phyloP scores from a whole-genome alignment of 2,113 vertebrate genomes.

The Cricetomys ansorgei region DNA sequence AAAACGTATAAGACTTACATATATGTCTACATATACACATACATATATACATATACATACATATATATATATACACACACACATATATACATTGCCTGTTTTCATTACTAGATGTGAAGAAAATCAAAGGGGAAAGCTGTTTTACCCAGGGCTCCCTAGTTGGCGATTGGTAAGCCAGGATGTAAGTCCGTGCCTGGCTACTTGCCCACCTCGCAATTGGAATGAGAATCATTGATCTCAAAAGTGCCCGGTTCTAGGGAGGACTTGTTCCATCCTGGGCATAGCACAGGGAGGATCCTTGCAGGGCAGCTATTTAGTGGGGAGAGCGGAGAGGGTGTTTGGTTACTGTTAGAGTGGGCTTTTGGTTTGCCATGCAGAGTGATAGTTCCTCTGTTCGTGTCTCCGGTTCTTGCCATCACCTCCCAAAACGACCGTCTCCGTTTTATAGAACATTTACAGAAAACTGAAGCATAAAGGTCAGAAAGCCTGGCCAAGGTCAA shows the following conservation, averaged over 20 bases:
- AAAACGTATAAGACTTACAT: no score
- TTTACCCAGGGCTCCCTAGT: background rate
- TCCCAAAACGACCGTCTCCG: background rate
- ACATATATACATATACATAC: no score
- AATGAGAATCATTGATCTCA: background rate
- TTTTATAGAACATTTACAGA: background rate
- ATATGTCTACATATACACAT: no score
- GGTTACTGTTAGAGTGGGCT: background rate
- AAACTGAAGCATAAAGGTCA: background rate
- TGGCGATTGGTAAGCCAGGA: background rate
- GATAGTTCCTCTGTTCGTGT: background rate
- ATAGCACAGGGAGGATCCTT: background rate
- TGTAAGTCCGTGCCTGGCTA: background rate
- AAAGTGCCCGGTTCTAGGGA: background rate
- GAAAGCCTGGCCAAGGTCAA: background rate
- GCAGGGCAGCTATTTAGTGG: background rate
- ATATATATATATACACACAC: no score
- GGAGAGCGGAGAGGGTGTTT: background rate
- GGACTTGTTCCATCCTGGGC: background rate
- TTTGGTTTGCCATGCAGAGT: background rate
- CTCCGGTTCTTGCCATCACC: background rate
- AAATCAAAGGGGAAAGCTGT: background rate
- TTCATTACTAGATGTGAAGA: background rate
- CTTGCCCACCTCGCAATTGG: background rate
- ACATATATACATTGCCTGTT: no score